phyloP scores from a whole-genome alignment of 2,113 vertebrate species.

The Semnopithecus entellus region DNA sequence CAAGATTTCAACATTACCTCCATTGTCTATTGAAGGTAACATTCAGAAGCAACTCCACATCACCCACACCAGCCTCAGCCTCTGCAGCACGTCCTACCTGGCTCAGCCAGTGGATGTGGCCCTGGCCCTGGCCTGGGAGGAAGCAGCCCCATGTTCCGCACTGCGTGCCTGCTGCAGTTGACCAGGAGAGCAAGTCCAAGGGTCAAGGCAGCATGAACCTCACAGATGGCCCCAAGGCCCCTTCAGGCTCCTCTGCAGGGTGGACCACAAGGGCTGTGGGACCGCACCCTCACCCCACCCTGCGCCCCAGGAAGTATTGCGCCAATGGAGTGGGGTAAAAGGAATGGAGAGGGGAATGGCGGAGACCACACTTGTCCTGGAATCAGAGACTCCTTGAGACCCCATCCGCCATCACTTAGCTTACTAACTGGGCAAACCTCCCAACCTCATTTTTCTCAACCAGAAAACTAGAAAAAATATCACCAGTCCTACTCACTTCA shows the following conservation, averaged over 20 bases:
- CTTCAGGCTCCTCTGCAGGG: neutral
- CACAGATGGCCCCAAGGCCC: neutral
- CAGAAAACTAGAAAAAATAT: neutral
- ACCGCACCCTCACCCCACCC: neutral
- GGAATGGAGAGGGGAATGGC: neutral
- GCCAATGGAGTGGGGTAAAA: neutral
- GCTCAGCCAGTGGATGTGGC: fast-evolving
- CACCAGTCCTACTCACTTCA: neutral
- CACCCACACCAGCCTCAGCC: too few species aligned
- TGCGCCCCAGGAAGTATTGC: too few species aligned
- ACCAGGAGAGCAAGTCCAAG: neutral
- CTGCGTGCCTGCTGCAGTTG: too few species aligned
- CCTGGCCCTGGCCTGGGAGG: neutral
- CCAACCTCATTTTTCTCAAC: neutral
- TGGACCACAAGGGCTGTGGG: neutral
- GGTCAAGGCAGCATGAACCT: neutral
- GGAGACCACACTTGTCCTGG: neutral
- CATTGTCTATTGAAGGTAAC: neutral
- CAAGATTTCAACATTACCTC: neutral
- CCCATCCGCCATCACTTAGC: neutral
- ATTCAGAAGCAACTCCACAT: neutral
- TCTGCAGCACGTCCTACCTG: too few species aligned
- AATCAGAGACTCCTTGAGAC: neutral
- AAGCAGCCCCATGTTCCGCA: neutral
- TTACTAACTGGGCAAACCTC: neutral